Percentiles rank a stretch among this genome's conserved stretches.
These are phyloP conservation scores for Polymixis lichenea DNA, from an alignment of 2,888 invertebrate genomes.

Conservation along the genomic window DNA sequence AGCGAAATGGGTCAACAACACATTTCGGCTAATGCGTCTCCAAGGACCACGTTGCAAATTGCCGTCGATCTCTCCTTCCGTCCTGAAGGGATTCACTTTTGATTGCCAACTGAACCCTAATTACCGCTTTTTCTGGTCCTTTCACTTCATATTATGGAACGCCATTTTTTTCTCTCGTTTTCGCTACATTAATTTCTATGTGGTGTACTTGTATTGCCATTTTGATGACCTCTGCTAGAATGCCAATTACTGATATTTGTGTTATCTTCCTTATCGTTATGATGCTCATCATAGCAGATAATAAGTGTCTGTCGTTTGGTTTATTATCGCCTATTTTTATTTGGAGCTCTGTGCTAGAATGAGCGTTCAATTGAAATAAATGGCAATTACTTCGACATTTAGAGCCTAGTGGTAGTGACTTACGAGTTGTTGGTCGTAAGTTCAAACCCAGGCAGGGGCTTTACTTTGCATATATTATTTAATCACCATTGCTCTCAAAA, in stretches of 20 bases:
- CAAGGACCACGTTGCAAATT: constrained; percentile 68
- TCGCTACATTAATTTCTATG: constrained; percentile 57
- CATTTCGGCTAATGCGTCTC: constrained; percentile 66
- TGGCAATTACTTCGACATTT: neutral
- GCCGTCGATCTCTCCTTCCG: constrained; percentile 67
- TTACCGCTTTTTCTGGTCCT: constrained; percentile 71
- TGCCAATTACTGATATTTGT: constrained; percentile 39
- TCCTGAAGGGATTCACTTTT: constrained; percentile 77
- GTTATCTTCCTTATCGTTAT: constrained; percentile 23
- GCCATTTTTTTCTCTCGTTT: constrained; percentile 57
- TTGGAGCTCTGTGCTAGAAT: neutral
- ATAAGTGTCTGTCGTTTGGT: constrained; percentile 19
- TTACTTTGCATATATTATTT: too few relatives aligned
- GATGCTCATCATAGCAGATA: constrained; percentile 20
- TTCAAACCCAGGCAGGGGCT: too few relatives aligned
- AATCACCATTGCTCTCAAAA: too few relatives aligned
- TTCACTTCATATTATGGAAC: constrained; percentile 56
- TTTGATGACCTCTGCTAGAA: constrained; percentile 40
- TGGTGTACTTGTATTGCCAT: constrained; percentile 42
- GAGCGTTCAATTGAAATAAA: constrained; percentile 16
- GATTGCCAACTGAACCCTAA: constrained; percentile 78
- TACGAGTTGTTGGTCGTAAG: too few relatives aligned
- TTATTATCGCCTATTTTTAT: constrained; percentile 23
- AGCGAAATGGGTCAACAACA: constrained; percentile 69
- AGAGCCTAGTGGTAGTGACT: too few relatives aligned